A percentile compares a stretch with the other conserved stretches of the same genome.
These are phyloP conservation scores for Phoxinus dragarum DNA, from an alignment of 2,797 vertebrate species.

Conservation along the genomic window DNA sequence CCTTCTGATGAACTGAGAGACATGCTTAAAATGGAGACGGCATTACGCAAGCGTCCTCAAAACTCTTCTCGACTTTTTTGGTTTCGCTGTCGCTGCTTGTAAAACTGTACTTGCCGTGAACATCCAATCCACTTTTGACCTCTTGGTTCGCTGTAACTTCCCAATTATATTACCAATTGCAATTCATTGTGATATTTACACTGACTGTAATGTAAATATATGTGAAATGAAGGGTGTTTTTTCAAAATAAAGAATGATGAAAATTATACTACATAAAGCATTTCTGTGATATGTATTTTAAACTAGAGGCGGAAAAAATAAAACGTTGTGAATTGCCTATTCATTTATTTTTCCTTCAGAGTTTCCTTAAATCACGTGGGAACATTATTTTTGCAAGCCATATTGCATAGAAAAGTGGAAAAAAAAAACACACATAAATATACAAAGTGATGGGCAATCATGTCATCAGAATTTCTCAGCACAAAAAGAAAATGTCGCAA, in stretches of 20 bases:
- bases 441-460: slow-evolving; percentile 2
- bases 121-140: background rate
- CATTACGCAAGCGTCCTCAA: slow-evolving; percentile 5
- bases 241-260: background rate
- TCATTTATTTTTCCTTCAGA: background rate
- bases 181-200: background rate
- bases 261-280: background rate
- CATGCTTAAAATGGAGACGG: background rate
- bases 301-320: background rate
- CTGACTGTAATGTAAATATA: background rate
- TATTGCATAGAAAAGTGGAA: background rate
- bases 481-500: slow-evolving; percentile 2
- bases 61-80: background rate
- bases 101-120: background rate
- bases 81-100: background rate
- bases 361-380: background rate
- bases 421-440: slow-evolving; percentile 7
- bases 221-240: background rate
- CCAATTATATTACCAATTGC: background rate
- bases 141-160: background rate
- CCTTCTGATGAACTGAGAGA: background rate
- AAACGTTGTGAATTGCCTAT: background rate
- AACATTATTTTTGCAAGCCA: background rate
- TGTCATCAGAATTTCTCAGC: background rate
- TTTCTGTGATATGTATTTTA: background rate